A percentile compares a stretch with the other conserved stretches of the same genome.
Evolutionary conservation across 2,888 invertebrate species (phyloP).

Genomic region (Galeruca laticollis): DNA sequence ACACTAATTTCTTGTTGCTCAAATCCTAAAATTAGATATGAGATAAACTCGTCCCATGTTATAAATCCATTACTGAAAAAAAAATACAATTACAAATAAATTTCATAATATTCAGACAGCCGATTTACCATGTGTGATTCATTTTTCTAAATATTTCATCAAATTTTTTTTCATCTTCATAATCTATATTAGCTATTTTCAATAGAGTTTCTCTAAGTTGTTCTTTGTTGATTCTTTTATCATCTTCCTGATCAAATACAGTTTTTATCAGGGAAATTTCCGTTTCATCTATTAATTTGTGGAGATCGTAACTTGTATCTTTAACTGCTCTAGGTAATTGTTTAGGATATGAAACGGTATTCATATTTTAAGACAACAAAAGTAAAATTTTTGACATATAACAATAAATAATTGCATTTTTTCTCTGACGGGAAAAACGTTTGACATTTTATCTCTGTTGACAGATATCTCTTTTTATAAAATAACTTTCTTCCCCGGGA

Average conservation of each 20-base stretch:
- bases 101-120: constrained; percentile 2
- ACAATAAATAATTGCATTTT: not conserved
- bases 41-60: constrained; percentile 84
- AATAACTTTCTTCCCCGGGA: no score
- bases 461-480: no score
- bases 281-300: constrained; percentile 66
- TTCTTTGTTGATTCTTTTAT: constrained; percentile 65
- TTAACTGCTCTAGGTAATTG: not conserved
- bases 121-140: constrained; percentile 57
- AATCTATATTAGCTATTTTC: constrained; percentile 67
- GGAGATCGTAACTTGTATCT: constrained; percentile 57
- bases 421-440: constrained; percentile 11
- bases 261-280: constrained; percentile 68
- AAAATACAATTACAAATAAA: not conserved
- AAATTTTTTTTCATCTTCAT: constrained; percentile 71
- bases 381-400: not conserved
- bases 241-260: constrained; percentile 66
- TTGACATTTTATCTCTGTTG: not conserved
- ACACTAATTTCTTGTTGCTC: constrained; percentile 75
- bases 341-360: constrained; percentile 1
- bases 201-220: constrained; percentile 67
- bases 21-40: constrained; percentile 80
- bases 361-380: constrained; percentile 1
- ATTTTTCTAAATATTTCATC: constrained; percentile 75
- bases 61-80: constrained; percentile 67